phyloP scores from a whole-genome alignment of 2,797 vertebrate genomes.

The Pangasius djambal region DNA sequence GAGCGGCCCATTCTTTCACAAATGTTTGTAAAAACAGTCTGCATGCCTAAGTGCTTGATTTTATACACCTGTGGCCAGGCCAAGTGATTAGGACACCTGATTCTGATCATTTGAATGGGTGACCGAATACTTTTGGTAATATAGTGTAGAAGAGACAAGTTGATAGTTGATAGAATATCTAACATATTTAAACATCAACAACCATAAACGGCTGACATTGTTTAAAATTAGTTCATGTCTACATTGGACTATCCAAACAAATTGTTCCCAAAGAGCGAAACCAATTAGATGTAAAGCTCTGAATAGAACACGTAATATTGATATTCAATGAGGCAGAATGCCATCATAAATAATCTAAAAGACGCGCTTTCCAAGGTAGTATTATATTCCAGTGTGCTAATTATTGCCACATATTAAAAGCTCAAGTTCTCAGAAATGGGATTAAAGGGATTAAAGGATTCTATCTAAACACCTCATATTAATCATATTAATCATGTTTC shows the following conservation, averaged over 20 bases:
- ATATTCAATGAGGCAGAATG: constrained; percentile 14
- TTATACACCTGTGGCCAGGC: no score
- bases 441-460: constrained; percentile 66
- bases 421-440: constrained; percentile 28
- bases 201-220: not conserved
- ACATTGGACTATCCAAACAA: not conserved
- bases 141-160: not conserved
- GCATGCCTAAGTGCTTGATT: no score
- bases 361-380: constrained; percentile 43
- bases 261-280: not conserved
- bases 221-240: not conserved
- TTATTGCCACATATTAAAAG: constrained; percentile 65
- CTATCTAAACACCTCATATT: constrained; percentile 44
- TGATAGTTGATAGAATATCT: not conserved
- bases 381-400: constrained; percentile 69
- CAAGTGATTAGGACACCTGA: no score
- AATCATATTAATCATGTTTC: constrained; percentile 32
- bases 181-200: not conserved
- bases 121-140: no score
- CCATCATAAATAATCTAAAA: not conserved
- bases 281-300: not conserved
- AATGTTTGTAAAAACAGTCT: no score
- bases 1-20: no score
- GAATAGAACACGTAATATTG: not conserved
- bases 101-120: no score